Conservation (phyloP, 2,888 invertebrate species). For the Agrochola litura region DNA sequence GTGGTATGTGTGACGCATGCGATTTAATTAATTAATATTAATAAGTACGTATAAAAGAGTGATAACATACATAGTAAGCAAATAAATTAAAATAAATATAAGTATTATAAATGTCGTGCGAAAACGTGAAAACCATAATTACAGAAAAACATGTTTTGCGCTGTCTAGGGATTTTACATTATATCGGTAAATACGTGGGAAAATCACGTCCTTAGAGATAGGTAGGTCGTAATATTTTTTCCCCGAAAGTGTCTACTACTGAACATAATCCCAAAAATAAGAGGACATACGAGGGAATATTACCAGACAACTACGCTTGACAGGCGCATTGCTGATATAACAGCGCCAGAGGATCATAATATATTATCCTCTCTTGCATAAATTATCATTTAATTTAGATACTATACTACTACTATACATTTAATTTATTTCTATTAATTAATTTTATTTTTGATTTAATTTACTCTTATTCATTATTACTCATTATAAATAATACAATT, state of each 20-base stretch:
- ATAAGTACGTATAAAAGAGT: slow-evolving; percentile 9
- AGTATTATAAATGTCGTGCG: background rate
- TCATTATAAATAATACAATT: no score
- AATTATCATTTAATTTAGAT: background rate
- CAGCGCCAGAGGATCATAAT: background rate
- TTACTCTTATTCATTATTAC: no score
- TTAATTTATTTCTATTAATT: no score
- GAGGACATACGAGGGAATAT: background rate
- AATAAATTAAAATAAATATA: slow-evolving; percentile 15
- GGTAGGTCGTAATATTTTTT: background rate
- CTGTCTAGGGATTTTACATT: slow-evolving; percentile 10
- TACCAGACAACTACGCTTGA: background rate
- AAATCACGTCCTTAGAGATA: slow-evolving; percentile 1
- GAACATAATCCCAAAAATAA: background rate
- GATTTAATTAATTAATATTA: slow-evolving; percentile 44
- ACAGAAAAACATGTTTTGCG: slow-evolving; percentile 27
- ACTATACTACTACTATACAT: no score
- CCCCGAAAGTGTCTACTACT: background rate
- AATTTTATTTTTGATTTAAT: no score
- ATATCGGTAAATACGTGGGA: slow-evolving; percentile 6
- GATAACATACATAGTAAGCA: slow-evolving; percentile 25
- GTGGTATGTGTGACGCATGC: slow-evolving; percentile 35
- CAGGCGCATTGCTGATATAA: background rate
- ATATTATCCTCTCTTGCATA: background rate
- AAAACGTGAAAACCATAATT: slow-evolving; percentile 23